Conservation (phyloP, 2,113 vertebrate species). For the Dendrocopos noguchii region DNA sequence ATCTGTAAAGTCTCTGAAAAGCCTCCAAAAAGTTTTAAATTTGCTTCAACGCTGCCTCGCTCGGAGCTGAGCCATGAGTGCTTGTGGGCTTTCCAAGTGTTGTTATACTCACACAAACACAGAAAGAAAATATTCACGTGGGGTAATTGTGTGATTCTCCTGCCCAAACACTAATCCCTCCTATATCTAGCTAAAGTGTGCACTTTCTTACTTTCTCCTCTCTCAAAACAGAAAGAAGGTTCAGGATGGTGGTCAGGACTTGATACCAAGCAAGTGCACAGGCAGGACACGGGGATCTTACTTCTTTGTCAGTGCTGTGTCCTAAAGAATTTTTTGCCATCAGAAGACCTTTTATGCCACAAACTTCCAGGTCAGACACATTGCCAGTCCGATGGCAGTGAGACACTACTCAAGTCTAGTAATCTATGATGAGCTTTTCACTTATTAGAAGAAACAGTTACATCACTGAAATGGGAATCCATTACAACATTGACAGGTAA, state of each 20-base stretch:
- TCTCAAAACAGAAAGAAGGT: not conserved
- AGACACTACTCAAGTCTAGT: not conserved
- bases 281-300: not conserved
- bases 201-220: not conserved
- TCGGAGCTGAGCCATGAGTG: not conserved
- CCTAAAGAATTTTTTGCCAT: not conserved
- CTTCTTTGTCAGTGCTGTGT: not conserved
- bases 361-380: not conserved
- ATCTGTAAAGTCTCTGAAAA: slow-evolving; percentile 26
- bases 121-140: not conserved
- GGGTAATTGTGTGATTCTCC: not conserved
- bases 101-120: not conserved
- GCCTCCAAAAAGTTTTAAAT: slow-evolving; percentile 6
- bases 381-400: not conserved
- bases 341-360: not conserved
- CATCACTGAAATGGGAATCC: not conserved
- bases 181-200: not conserved
- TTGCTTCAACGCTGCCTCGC: not conserved
- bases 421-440: not conserved
- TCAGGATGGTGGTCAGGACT: not conserved
- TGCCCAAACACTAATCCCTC: not conserved
- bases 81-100: not conserved
- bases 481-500: not conserved
- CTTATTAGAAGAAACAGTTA: not conserved
- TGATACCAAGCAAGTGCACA: not conserved